These are phyloP conservation scores for Caradrina clavipalpis DNA, from an alignment of 2,888 invertebrate species.

Conservation along the genomic window DNA sequence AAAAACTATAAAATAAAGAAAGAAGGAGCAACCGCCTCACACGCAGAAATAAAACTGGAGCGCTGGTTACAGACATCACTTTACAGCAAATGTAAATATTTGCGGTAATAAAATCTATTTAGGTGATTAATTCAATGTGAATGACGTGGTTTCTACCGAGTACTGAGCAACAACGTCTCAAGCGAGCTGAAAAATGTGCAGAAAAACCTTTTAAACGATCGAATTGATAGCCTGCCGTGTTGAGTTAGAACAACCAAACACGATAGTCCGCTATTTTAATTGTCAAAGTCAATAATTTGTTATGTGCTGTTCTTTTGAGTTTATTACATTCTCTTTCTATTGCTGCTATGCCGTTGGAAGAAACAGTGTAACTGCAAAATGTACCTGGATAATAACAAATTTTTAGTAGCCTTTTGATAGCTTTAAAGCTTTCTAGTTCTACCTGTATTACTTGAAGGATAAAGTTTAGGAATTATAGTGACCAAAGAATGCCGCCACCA, in stretches of 20 bases:
- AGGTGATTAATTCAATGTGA: slow-evolving; percentile 82
- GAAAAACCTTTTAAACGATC: slow-evolving; percentile 65
- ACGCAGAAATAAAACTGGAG: slow-evolving; percentile 70
- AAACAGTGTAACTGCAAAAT: slow-evolving; percentile 5
- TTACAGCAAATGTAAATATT: slow-evolving; percentile 83
- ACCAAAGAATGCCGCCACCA: not conserved
- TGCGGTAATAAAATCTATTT: slow-evolving; percentile 86
- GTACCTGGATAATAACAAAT: slow-evolving; percentile 7
- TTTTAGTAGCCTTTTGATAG: not conserved
- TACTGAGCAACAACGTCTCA: slow-evolving; percentile 56
- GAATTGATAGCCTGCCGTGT: slow-evolving; percentile 63
- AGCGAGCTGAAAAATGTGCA: slow-evolving; percentile 58
- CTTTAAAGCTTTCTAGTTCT: not conserved
- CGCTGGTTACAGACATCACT: slow-evolving; percentile 73
- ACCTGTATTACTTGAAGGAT: not conserved
- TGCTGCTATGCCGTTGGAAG: not conserved
- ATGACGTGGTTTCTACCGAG: slow-evolving; percentile 74
- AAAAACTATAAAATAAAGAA: slow-evolving; percentile 47
- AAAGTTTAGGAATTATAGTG: not conserved
- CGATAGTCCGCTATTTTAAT: slow-evolving; percentile 51
- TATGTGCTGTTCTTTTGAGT: slow-evolving; percentile 57
- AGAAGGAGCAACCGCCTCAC: slow-evolving; percentile 48
- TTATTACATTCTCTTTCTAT: slow-evolving; percentile 33
- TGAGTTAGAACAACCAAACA: slow-evolving; percentile 63
- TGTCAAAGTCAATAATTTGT: slow-evolving; percentile 53